phyloP scores from a whole-genome alignment of 1,140 invertebrate genomes.

The Tigriopus japonicus region DNA sequence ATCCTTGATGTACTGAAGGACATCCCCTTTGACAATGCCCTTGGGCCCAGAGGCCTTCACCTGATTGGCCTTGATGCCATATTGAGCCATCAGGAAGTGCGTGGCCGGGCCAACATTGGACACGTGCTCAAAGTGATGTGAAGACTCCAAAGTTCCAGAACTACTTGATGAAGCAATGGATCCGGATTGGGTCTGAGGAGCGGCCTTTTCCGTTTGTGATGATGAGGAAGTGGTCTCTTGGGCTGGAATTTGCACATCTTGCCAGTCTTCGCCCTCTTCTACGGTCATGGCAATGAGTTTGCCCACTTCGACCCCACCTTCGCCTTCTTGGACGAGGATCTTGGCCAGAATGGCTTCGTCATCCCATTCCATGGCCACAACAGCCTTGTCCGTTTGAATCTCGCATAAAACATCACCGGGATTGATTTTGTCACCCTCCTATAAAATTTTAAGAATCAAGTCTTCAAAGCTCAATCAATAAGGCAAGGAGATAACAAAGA shows the following conservation, averaged over 20 bases:
- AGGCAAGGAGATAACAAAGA: too few species aligned
- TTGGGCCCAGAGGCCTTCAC: slow-evolving; percentile 37
- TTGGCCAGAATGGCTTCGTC: slow-evolving; percentile 40
- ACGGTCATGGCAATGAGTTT: slow-evolving; percentile 71
- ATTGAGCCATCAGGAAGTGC: slow-evolving; percentile 37
- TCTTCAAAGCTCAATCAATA: too few species aligned
- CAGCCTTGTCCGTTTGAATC: slow-evolving; percentile 42
- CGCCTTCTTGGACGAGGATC: slow-evolving; percentile 28
- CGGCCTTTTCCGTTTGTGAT: not conserved
- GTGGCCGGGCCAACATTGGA: slow-evolving; percentile 38
- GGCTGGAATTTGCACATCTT: slow-evolving; percentile 42
- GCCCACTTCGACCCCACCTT: not conserved
- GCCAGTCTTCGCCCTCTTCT: slow-evolving; percentile 49
- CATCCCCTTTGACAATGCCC: slow-evolving; percentile 42
- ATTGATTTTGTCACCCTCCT: slow-evolving; percentile 34
- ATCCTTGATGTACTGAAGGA: slow-evolving; percentile 34
- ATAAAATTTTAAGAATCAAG: slow-evolving; percentile 24
- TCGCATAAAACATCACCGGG: slow-evolving; percentile 40
- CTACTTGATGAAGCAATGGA: slow-evolving; percentile 30
- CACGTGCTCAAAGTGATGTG: not conserved
- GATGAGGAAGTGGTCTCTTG: slow-evolving; percentile 24
- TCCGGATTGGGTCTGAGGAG: slow-evolving; percentile 17
- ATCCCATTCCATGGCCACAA: slow-evolving; percentile 35
- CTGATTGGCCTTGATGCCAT: slow-evolving; percentile 30
- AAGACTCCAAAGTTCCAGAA: slow-evolving; percentile 20